Evolutionary conservation across 2,797 vertebrate species (phyloP).

Genomic region (Scolopax bukidnonensis): DNA sequence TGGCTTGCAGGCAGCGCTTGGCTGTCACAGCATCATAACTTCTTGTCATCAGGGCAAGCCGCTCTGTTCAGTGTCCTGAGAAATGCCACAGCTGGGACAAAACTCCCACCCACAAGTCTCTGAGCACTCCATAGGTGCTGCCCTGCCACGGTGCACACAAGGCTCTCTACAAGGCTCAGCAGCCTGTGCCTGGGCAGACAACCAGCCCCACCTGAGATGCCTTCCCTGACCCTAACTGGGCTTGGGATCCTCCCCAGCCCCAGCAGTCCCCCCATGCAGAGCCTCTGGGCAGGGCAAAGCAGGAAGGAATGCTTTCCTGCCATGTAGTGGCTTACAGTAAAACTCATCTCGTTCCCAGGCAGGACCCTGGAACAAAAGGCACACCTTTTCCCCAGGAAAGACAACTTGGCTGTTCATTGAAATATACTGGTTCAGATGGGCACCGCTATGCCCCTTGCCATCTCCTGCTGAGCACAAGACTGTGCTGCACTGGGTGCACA

Average conservation of each 20-base stretch:
- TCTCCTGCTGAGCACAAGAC: neutral
- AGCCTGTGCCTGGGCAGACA: neutral
- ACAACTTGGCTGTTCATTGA: neutral
- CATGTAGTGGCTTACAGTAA: neutral
- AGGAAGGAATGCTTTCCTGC: neutral
- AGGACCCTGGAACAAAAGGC: neutral
- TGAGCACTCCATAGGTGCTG: neutral
- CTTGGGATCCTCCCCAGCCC: neutral
- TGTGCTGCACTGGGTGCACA: rapidly evolving
- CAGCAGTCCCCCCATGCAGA: neutral
- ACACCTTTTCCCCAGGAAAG: neutral
- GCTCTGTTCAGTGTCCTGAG: neutral
- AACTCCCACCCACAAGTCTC: neutral
- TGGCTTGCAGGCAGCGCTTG: rapidly evolving
- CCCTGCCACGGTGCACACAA: neutral
- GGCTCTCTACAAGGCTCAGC: neutral
- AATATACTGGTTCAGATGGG: neutral
- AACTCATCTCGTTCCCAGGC: neutral
- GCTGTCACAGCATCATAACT: neutral
- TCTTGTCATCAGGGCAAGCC: neutral
- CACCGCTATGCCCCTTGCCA: rapidly evolving
- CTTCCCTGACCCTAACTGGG: neutral
- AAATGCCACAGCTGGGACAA: neutral
- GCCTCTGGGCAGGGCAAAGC: rapidly evolving
- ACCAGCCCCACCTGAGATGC: neutral